These are phyloP conservation scores for Pelusios castaneus DNA, from an alignment of 2,113 vertebrate genomes.

Conservation along the genomic window DNA sequence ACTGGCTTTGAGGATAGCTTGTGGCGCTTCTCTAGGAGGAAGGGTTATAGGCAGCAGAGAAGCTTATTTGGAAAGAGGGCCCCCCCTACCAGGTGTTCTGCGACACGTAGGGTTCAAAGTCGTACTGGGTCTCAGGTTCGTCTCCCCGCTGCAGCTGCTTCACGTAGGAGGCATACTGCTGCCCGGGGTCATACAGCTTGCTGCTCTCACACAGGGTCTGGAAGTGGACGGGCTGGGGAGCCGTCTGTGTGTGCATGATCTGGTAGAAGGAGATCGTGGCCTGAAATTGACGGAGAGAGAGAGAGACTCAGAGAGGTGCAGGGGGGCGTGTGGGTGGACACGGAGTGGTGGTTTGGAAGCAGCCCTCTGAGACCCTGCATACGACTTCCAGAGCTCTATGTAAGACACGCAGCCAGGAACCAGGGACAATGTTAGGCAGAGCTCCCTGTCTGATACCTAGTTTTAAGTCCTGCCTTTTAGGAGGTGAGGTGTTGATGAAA, in stretches of 20 bases:
- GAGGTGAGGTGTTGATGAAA: fast-evolving
- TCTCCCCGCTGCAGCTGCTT: constrained; percentile 86
- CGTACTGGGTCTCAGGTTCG: constrained; percentile 83
- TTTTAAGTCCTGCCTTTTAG: neutral
- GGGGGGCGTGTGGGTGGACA: neutral
- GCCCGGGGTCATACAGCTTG: constrained; percentile 93
- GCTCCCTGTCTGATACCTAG: neutral
- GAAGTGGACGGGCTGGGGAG: constrained; percentile 90
- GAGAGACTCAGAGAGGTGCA: fast-evolving
- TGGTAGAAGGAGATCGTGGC: constrained; percentile 98
- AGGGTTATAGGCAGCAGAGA: fast-evolving
- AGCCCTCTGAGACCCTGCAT: neutral
- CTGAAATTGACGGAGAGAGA: constrained; percentile 33
- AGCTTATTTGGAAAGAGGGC: fast-evolving
- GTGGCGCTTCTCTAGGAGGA: fast-evolving
- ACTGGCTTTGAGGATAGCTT: neutral
- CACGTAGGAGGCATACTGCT: constrained; percentile 92
- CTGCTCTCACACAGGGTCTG: constrained; percentile 98
- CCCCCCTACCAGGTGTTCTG: constrained; percentile 68
- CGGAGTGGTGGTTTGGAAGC: fast-evolving
- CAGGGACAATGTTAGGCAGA: fast-evolving
- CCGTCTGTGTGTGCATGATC: constrained; percentile 96
- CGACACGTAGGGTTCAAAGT: constrained; percentile 87
- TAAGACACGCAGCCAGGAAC: fast-evolving
- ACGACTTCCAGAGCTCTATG: neutral